Evolutionary conservation across 2,888 invertebrate species (phyloP), one percentile per base, ranked within the genome.

Genomic region (Mechanitis messenoides): DNA sequence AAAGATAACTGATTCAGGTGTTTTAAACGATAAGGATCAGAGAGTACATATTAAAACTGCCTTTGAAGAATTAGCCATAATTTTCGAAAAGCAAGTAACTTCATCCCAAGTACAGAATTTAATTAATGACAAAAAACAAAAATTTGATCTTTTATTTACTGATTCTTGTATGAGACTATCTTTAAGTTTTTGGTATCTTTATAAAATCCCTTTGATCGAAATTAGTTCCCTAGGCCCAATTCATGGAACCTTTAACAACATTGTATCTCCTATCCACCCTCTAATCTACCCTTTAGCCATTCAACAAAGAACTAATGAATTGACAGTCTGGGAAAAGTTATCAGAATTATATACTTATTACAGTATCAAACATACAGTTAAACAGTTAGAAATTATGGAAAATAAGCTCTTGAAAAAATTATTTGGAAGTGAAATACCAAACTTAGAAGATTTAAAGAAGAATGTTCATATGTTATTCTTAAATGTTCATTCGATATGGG

Each of bases 401-500:
- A 55, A 67, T 63, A 56, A 56, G 35, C 53, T 68, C 31, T 50
- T 71, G 2, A 60, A 53, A 61, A 66, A 38, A 45, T 33, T 56
- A 20, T 65, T 66, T 38, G 67, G 68, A 7, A 6, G 11, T 46
- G 61, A 63, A 47, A 54, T 59, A 1, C 69, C 74, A 12, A 45
- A 64, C 3, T 33, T 76, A 0, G 57, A 47, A 4, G 72, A 77
- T 20, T 62, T 77, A 20, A 62, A 66, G 12, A 69, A 72, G 3
- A 80, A 80, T 60, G 71, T 85, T 1, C 77, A 76, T 47, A 72
- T 80, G 74, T 11, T 75, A 6, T 80, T 89, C 58, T 63, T 85
- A 7, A 90, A 90, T 68, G 70, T 77, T 1, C 80, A 87, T 73
- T 79, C 81, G 0, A 60, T 83, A 20, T 80, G 80, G 71, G 75